phyloP scores from a whole-genome alignment of 2,113 vertebrate genomes.

The Microtus oregoni region DNA sequence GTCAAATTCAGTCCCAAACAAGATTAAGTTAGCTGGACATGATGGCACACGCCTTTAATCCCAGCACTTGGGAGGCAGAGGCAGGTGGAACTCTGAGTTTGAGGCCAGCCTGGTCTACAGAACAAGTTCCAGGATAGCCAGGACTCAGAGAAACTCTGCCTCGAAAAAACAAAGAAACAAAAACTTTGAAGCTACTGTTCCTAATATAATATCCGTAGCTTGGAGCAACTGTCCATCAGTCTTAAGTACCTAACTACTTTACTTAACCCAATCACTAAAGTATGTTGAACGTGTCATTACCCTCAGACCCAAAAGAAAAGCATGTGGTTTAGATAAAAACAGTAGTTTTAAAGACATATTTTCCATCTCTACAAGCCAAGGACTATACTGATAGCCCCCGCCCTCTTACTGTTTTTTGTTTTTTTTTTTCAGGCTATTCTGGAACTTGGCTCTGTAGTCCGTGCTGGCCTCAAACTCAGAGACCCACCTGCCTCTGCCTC shows the following conservation, averaged over 20 bases:
- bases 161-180: neutral
- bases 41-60: neutral
- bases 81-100: neutral
- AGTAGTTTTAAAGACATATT: neutral
- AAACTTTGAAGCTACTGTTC: neutral
- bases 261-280: neutral
- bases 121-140: neutral
- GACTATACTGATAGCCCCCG: neutral
- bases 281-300: neutral
- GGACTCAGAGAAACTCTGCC: neutral
- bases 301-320: constrained; percentile 20
- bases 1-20: constrained; percentile 15
- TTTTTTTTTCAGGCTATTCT: neutral
- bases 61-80: neutral
- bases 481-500: neutral
- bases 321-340: constrained; percentile 9
- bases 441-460: neutral
- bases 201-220: neutral
- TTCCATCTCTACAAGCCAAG: neutral
- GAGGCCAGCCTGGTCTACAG: neutral
- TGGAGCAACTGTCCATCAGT: neutral
- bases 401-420: neutral
- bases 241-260: neutral
- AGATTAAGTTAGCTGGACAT: neutral
- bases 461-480: neutral